These are phyloP conservation scores for Ypsolopha scabrella DNA, from an alignment of 2,888 invertebrate species.

Conservation along the genomic window DNA sequence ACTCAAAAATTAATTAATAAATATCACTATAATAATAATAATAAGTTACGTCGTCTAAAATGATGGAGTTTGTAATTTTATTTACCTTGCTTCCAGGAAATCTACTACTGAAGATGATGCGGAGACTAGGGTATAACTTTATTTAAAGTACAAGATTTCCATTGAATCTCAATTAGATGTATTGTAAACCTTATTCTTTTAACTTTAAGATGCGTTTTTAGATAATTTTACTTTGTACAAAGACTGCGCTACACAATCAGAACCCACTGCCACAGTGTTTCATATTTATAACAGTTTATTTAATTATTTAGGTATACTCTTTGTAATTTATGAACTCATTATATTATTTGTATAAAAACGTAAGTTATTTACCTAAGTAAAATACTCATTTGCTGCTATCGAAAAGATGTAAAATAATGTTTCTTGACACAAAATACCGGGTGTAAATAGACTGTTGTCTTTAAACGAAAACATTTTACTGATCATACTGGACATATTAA, in stretches of 20 bases:
- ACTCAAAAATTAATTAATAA: too few species aligned
- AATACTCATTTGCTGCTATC: conserved; percentile 1
- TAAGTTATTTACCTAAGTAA: conserved; percentile 7
- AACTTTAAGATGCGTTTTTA: conserved; percentile 13
- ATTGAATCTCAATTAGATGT: conserved; percentile 64
- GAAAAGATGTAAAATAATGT: neutral
- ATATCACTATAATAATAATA: too few species aligned
- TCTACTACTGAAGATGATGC: conserved; percentile 70
- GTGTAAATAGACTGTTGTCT: too few species aligned
- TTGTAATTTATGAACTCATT: conserved; percentile 3
- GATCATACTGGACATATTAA: too few species aligned
- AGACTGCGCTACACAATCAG: conserved; percentile 54
- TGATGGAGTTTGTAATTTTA: too few species aligned
- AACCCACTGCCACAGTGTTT: conserved; percentile 59
- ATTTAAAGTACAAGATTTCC: conserved; percentile 26
- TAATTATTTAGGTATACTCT: conserved; percentile 2
- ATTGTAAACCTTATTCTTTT: conserved; percentile 12
- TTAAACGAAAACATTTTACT: too few species aligned
- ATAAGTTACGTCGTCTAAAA: too few species aligned
- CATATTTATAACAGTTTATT: conserved; percentile 2
- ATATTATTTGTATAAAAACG: conserved; percentile 5
- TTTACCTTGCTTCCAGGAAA: conserved; percentile 43
- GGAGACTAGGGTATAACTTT: conserved; percentile 54
- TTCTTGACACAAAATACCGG: neutral
- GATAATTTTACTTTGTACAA: conserved; percentile 35